Evolutionary conservation across 2,113 vertebrate genomes (phyloP), one percentile per base, ranked within the genome.

Genomic region (Equus quagga): DNA sequence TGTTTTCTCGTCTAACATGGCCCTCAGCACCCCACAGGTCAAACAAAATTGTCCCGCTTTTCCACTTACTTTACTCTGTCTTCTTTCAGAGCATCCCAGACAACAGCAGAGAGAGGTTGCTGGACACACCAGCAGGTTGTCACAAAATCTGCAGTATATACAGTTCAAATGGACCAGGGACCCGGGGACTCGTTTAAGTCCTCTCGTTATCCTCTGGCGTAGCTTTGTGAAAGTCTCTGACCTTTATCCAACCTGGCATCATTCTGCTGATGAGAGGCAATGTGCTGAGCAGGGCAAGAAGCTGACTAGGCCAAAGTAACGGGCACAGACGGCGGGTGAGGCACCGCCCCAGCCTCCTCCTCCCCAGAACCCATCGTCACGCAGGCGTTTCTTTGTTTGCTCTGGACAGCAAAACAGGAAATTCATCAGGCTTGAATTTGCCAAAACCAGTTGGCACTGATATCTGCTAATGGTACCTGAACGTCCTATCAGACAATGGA

Each of bases 71-170:
- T 82, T 80, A 33, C 73, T 87, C 46, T 85, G 12, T 75, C 9
- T 73, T 69, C 51, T 62, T 84, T 70, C 83, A 88, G 49, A 72
- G n/a, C 6, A 72, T 23, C 26, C 14, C 11, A 70, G 8, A 46
- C 58, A 62, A 67, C 3, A 49, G 18, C 44, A 36, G 1, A 46
- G 36, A 75, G 51, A 62, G 11, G 33, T 10, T 51, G 3, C 13
- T 17, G 15, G 51, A 49, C 21, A 83, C 44, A 84, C 44, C 23
- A 92, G 33, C 7, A 54, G 23, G 21, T 60, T 87, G 87, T 76
- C 41, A 18, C 89, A 67, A 93, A 96, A 96, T 65, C 9, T 1
- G 46, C 15, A 95, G 97, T 72, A 56, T 7, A 64, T 19, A 54
- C 5, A 83, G 13, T 81, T 67, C 41, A 51, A 85, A 51, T 4